Evolutionary conservation across 2,797 vertebrate species (phyloP).

Genomic region (Enteromius mattozi): DNA sequence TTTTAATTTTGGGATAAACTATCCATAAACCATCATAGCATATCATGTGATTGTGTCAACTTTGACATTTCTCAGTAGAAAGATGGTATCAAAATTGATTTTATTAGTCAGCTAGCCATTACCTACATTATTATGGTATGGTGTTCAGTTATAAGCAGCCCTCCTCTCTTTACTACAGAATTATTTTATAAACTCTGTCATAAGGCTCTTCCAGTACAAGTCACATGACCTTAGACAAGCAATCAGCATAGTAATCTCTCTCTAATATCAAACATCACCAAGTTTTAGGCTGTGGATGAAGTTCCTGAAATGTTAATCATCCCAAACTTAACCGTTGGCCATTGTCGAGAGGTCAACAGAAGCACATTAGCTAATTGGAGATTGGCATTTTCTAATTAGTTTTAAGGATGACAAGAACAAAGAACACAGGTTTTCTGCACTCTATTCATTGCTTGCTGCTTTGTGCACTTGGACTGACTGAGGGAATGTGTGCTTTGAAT

Average conservation of each 20-base stretch:
- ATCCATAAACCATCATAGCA: neutral
- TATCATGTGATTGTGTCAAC: neutral
- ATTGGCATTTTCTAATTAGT: conserved; percentile 75
- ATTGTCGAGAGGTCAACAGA: conserved; percentile 77
- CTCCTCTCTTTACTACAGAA: neutral
- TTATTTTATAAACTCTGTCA: conserved; percentile 7
- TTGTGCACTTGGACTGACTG: conserved; percentile 48
- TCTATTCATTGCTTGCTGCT: conserved; percentile 60
- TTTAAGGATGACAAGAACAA: conserved; percentile 73
- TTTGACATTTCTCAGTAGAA: neutral
- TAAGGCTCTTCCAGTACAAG: conserved; percentile 14
- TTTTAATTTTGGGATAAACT: neutral
- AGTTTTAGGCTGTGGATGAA: conserved; percentile 75
- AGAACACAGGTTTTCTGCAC: conserved; percentile 62
- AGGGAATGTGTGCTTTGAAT: conserved; percentile 52
- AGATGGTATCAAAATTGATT: neutral
- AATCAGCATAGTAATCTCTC: conserved; percentile 15
- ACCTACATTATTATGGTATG: neutral
- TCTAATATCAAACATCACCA: conserved; percentile 56
- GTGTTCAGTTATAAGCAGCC: neutral
- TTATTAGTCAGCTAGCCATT: neutral
- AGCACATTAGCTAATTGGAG: conserved; percentile 68
- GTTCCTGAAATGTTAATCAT: conserved; percentile 87
- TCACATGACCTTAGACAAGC: conserved; percentile 30
- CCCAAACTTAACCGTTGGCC: conserved; percentile 77